Base-by-base conservation (phyloP, 2,113 vertebrate species). In the Bujurquina vittata region DNA sequence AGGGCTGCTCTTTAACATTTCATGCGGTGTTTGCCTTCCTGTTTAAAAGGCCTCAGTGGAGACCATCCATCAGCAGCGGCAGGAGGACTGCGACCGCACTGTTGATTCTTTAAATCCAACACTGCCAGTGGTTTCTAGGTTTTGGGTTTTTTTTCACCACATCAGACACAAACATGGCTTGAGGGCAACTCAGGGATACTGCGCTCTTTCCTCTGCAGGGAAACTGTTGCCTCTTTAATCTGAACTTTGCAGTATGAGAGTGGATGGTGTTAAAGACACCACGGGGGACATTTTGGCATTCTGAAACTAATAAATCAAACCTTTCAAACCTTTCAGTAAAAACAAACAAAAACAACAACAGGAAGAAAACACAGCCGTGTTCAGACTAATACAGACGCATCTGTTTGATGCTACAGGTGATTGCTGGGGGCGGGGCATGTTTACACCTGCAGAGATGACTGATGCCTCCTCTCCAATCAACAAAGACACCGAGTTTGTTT, bases 31-130 rank as follows among this genome's bases (percentile, higher is more conserved):
- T 91, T 75, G 82, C 83, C 67, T 90, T 87, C 31, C 60, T 56
- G n/a, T 33, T 63, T 62, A 75, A 82, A 87, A 81, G 75, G 37
- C 54, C 63, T 55, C 84, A 76, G 56, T 0, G n/a, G 77, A 67
- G 49, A 15, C 9, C 37, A 60, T 91, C 84, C 73, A 62, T 93
- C 84, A 90, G 80, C 72, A 46, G 56, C 76, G 49, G 26, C 23
- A 72, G 46, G 23, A 72, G 46, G 67, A 72, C 9, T 12, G 5
- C 26, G 14, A 55, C 81, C 79, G 15, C 84, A 72, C 4, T 84
- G 84, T 87, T 74, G 79, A 84, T 74, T 79, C 77, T 62, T 9
- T 61, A 62, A 78, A 79, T 77, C 82, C 4, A 4, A 56, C 0
- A 35, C 55, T 46, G 43, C 26, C 17, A 2, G 56, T 57, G 77